Evolutionary conservation across 2,888 invertebrate species (phyloP).

Genomic region (Polymixis lichenea): DNA sequence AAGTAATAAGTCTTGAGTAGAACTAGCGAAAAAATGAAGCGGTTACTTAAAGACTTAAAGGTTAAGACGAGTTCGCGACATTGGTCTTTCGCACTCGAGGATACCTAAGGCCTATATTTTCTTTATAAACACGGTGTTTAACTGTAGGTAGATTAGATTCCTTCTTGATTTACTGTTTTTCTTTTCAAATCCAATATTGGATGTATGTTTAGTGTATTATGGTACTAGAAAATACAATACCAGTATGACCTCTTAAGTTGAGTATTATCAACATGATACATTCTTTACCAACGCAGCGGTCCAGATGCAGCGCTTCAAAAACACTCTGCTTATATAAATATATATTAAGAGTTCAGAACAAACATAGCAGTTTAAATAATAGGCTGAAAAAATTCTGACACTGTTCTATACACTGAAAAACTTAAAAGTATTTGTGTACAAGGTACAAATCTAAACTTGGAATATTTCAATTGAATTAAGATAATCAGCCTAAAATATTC

Average conservation of each 20-base stretch:
- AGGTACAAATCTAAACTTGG: not conserved
- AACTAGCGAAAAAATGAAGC: too few relatives aligned
- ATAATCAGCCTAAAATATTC: too few relatives aligned
- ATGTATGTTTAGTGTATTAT: not conserved
- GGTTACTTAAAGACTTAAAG: too few relatives aligned
- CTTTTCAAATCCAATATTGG: not conserved
- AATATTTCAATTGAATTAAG: constrained; percentile 10
- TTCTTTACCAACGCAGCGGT: not conserved
- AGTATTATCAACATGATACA: not conserved
- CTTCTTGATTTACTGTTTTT: too few relatives aligned
- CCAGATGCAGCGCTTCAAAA: not conserved
- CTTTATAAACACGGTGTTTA: not conserved
- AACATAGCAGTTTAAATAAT: not conserved
- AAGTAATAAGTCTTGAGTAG: too few relatives aligned
- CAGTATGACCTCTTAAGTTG: not conserved
- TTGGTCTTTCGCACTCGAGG: not conserved
- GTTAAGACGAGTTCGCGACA: not conserved
- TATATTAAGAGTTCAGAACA: not conserved
- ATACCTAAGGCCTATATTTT: not conserved
- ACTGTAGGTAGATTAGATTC: too few relatives aligned
- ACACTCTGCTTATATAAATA: not conserved
- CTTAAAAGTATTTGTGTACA: not conserved
- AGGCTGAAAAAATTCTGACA: not conserved
- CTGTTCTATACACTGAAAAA: too few relatives aligned
- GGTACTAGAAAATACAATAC: not conserved